Percentiles rank a stretch among this genome's conserved stretches.
These are phyloP conservation scores for Palaemon carinicauda DNA, from an alignment of 1,140 invertebrate genomes.

Conservation along the genomic window DNA sequence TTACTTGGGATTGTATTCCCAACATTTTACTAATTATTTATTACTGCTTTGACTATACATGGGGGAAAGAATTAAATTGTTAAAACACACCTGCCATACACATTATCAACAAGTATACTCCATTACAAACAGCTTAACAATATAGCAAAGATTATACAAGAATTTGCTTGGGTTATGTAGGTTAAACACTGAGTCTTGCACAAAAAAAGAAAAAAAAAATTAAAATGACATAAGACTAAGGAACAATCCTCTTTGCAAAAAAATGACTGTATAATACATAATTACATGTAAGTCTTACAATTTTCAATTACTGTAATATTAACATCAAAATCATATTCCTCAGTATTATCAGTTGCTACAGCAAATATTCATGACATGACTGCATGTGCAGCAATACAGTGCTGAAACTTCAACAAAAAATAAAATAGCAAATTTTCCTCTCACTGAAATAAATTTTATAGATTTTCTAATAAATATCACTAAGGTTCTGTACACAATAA, in stretches of 20 bases:
- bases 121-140: slow-evolving; percentile 28
- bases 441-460: no score
- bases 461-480: no score
- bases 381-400: no score
- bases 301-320: slow-evolving; percentile 24
- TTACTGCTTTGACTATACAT: background rate
- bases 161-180: slow-evolving; percentile 16
- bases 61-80: background rate
- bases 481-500: no score
- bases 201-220: background rate
- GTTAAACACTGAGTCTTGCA: slow-evolving; percentile 3
- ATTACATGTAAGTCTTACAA: background rate
- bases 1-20: background rate
- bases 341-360: background rate
- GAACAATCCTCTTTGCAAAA: slow-evolving; percentile 4
- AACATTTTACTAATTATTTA: background rate
- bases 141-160: slow-evolving; percentile 28
- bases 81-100: slow-evolving; percentile 18
- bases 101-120: slow-evolving; percentile 30
- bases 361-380: background rate
- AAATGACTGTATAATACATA: background rate
- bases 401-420: no score
- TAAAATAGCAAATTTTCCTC: no score
- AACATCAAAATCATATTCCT: slow-evolving; percentile 19
- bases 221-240: slow-evolving; percentile 4